Evolutionary conservation across 2,797 vertebrate genomes (phyloP), one percentile per base, ranked within the genome.

Genomic region (Saxicola maurus): DNA sequence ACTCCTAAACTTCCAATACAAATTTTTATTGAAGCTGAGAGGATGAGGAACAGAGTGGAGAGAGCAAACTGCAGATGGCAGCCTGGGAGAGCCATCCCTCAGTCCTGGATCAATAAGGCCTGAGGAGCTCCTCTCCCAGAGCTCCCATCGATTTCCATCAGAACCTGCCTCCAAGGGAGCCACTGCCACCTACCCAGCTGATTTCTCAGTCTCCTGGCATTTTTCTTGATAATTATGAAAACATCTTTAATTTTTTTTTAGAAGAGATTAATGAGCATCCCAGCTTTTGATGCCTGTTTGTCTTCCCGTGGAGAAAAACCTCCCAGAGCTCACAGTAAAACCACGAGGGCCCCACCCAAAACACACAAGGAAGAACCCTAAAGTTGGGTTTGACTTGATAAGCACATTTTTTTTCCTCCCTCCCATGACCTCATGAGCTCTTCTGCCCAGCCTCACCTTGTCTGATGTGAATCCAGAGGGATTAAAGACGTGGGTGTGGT

Each of bases 281-380:
- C 38, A 2, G 30, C 18, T 79, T 61, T 20, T 37, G 20, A 37
- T 1, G 8, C 27, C 1, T 8, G 24, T 11, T 72, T n/a, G 18
- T 38, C 51, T 61, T 43, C 53, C 33, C 7, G 3, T 0, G 1
- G 31, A 55, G 65, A 17, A 45, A 80, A 80, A 38, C 20, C 48
- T 46, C 42, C 0, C 2, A 46, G 17, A 56, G 38, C 4, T 51
- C 43, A 0, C 27, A 53, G 15, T 6, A 56, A 66, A 82, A 19
- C 52, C 0, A 19, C 1, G 0, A 52, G 45, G 42, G 28, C 27
- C 82, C 75, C 45, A 65, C 46, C 71, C 31, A 23, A 86, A 56
- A 11, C 0, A 6, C 3, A 1, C 1, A 15, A 37, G 40, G 42
- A 30, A 3, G 20, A 43, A 2, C 8, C 5, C 0, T 5, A 18